Evolutionary conservation across 1,140 invertebrate genomes (phyloP), one percentile per base, ranked within the genome.

Genomic region (Sycobia sp.): DNA sequence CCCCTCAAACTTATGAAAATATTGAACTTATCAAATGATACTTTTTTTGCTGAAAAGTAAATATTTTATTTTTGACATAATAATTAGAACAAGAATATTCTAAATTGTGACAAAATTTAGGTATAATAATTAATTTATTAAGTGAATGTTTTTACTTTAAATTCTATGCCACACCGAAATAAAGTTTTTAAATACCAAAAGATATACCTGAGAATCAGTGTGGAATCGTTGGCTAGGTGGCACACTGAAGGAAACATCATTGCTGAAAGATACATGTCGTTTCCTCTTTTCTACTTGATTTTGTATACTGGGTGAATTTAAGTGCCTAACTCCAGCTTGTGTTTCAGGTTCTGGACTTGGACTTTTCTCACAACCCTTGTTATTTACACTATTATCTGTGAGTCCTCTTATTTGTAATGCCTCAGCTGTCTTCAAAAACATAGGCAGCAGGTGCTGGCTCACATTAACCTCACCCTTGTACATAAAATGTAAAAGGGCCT

Each of bases 401-500:
- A 96, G 87, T 72, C 92, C 93, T 81, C 93, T 85, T 70, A 96
- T 92, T 85, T 95, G 92, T 79, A 95, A 86, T 70, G 91, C 90
- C 83, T 95, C 92, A 60, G 93, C 93, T 69, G 92, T 94, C 84
- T 94, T 93, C 70, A 95, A 86, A 84, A 96, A 93, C 84, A 91
- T 90, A 65, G 90, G 89, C 80, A 94, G 82, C 79, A 91, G 87
- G 84, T 92, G 90, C 83, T 93, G 91, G 72, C 89, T 90, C 74
- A 94, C 90, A 84, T 93, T 93, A 67, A 94, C 91, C 84, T 94
- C 91, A 70, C 92, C 91, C 84, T 91, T 92, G 83, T 94, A 94
- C 92, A 95, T 94, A 81, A 93, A 94, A 82, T 92, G 90, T 72
- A 94, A 84, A 71, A 94, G 83, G 44, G 91, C 91, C 79, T 91